Evolutionary conservation across 2,888 invertebrate species (phyloP), one percentile per base, ranked within the genome.

Genomic region (Drosophila kambysellisi): DNA sequence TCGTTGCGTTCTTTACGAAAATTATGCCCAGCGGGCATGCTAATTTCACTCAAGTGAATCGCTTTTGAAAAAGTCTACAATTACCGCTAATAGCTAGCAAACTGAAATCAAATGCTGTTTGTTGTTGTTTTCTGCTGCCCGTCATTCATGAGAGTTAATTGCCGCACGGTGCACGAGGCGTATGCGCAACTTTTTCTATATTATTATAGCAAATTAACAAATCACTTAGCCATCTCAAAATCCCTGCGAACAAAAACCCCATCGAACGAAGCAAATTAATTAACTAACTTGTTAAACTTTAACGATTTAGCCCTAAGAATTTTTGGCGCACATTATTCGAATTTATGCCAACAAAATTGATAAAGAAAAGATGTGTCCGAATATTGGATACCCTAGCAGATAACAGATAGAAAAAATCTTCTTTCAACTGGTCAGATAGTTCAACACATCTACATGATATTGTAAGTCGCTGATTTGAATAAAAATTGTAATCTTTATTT

Each of bases 1-100:
- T 67, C 51, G 62, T 50, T 60, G 52, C 32, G 71, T 76, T 77
- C 69, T 70, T 77, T 64, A 59, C 64, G 70, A 72, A 84, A 89
- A 87, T 85, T 81, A 88, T 82, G 76, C 87, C 82, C 87, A 76
- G 48, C 59, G 88, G 88, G 88, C 82, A 83, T 82, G 77, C 86
- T 88, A 88, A 88, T 88, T 85, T 89, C 88, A 88, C 77, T 85
- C 80, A 77, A 54, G 66, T 60, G 71, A 79, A 75, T 75, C 82
- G 74, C 74, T 71, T 76, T 81, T 64, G n/a, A 74, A 82, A 46
- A 86, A 83, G 77, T 85, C 88, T 81, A 83, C 86, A 85, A 85
- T 85, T 85, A 85, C 83, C 71, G 77, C 83, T 88, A 86, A 85
- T 86, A 77, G 88, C 83, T 54, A 57, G 77, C 74, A 73, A 79